Evolutionary conservation across 2,888 invertebrate genomes (phyloP).

Genomic region (Criorhina ranunculi): DNA sequence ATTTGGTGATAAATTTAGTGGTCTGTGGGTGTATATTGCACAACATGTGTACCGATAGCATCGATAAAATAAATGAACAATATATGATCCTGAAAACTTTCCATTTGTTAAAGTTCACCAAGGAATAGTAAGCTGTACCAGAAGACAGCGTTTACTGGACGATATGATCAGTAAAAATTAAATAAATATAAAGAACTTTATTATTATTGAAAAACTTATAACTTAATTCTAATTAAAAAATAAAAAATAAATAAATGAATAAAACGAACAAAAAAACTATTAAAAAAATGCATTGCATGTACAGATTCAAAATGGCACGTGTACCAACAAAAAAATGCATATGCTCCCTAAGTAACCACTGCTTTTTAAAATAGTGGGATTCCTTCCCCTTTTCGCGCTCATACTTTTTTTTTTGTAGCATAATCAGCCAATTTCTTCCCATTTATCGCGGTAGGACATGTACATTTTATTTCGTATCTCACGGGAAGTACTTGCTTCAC

Average conservation of each 20-base stretch:
- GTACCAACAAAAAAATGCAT: no score
- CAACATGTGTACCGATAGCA: not conserved
- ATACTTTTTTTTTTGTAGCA: not conserved
- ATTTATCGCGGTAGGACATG: no score
- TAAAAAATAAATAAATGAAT: no score
- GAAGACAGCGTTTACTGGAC: not conserved
- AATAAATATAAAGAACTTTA: not conserved
- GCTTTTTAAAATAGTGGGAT: not conserved
- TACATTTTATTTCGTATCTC: no score
- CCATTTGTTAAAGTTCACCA: not conserved
- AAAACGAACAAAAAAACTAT: no score
- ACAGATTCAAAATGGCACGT: no score
- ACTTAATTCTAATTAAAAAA: no score
- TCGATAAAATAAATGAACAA: not conserved
- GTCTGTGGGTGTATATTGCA: not conserved
- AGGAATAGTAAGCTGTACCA: not conserved
- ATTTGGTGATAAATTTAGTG: not conserved
- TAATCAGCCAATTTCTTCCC: not conserved
- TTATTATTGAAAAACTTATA: no score
- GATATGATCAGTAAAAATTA: not conserved
- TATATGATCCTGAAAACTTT: slow-evolving; percentile 1
- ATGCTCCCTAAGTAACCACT: not conserved
- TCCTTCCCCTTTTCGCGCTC: not conserved
- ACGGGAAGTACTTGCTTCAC: no score
- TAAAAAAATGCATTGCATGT: no score